phyloP scores from a whole-genome alignment of 1,140 invertebrate species.

The Rhynchophorus ferrugineus region DNA sequence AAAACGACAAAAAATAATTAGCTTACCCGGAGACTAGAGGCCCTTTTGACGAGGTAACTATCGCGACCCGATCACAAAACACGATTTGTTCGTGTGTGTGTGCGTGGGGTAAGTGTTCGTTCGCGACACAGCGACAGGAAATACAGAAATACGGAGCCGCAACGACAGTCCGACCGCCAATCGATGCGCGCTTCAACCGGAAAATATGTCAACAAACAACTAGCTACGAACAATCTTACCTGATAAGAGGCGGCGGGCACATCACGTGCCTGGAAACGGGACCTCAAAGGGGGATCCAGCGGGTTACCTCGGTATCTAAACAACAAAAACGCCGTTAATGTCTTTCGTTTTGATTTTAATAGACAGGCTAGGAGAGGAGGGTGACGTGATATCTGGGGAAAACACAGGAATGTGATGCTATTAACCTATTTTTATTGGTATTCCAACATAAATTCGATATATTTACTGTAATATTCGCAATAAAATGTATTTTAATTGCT shows the following conservation, averaged over 20 bases:
- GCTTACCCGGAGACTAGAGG: not conserved
- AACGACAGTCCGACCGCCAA: not conserved
- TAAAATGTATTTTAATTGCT: too few species aligned
- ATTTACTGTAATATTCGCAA: too few species aligned
- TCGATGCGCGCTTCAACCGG: not conserved
- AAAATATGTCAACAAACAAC: not conserved
- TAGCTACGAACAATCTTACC: conserved; percentile 42
- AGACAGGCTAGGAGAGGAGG: too few species aligned
- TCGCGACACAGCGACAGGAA: conserved; percentile 2
- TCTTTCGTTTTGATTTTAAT: too few species aligned
- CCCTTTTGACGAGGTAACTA: not conserved
- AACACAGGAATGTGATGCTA: too few species aligned
- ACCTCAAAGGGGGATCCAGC: conserved; percentile 89
- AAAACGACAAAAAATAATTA: not conserved
- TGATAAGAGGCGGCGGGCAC: conserved; percentile 55
- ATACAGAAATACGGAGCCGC: not conserved
- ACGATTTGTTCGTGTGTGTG: not conserved
- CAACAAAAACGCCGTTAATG: too few species aligned
- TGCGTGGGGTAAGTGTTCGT: not conserved
- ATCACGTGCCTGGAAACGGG: conserved; percentile 88
- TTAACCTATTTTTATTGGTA: too few species aligned
- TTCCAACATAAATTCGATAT: too few species aligned
- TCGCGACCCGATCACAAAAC: not conserved
- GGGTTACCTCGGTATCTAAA: conserved; percentile 78
- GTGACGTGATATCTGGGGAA: too few species aligned